phyloP scores from a whole-genome alignment of 2,113 vertebrate genomes.

The Phylloscopus trochilus region DNA sequence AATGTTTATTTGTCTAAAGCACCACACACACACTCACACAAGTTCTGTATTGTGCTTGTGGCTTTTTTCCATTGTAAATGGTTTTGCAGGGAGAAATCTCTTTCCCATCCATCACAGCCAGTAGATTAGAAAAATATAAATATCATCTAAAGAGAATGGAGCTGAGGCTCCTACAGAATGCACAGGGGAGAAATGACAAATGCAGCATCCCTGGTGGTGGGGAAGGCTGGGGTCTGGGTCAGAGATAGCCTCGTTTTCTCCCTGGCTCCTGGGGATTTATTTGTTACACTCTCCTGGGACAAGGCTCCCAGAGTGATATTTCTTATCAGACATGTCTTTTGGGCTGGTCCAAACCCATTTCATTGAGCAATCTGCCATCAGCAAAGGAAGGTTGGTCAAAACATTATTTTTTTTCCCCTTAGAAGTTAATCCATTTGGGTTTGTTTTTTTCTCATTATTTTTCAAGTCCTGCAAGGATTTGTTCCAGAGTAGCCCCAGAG shows the following conservation, averaged over 20 bases:
- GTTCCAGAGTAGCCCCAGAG: neutral
- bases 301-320: neutral
- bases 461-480: neutral
- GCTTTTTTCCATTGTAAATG: conserved; percentile 48
- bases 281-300: neutral
- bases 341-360: neutral
- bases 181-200: neutral
- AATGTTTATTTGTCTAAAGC: conserved; percentile 37
- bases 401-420: neutral
- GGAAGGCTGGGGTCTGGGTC: neutral
- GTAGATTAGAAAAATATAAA: conserved; percentile 52
- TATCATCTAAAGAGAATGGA: conserved; percentile 16
- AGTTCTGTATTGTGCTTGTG: conserved; percentile 6
- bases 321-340: neutral
- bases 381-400: neutral
- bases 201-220: neutral
- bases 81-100: conserved; percentile 39
- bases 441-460: neutral
- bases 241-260: neutral
- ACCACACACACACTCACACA: neutral
- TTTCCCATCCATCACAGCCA: neutral
- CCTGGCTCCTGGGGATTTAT: neutral
- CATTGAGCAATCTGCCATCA: neutral
- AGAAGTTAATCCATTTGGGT: neutral
- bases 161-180: neutral